Evolutionary conservation across 2,888 invertebrate genomes (phyloP).

Genomic region (Ceriagrion tenellum): DNA sequence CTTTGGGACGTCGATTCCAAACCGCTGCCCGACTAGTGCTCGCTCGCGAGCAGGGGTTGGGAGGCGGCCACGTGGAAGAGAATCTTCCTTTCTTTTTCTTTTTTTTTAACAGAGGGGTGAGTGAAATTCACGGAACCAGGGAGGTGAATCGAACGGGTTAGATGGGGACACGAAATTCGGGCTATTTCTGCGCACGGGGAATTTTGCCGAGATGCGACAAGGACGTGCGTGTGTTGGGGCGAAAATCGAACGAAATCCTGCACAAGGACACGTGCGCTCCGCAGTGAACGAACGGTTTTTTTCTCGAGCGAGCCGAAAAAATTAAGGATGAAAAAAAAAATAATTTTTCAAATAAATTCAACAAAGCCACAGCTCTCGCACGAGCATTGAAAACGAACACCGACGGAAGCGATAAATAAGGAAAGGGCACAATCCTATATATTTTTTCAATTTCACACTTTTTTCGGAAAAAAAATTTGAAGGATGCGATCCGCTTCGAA

Average conservation of each 20-base stretch:
- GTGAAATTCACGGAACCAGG: not conserved
- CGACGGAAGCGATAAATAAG: not conserved
- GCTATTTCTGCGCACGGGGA: constrained; percentile 30
- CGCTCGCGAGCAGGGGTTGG: not conserved
- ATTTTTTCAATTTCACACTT: not conserved
- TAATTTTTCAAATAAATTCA: not conserved
- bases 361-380: not conserved
- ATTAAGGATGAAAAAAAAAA: too few relatives aligned
- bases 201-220: not conserved
- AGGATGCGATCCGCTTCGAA: not conserved
- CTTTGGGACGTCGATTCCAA: constrained; percentile 3
- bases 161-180: not conserved
- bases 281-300: not conserved
- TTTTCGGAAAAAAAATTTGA: not conserved
- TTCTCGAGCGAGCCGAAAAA: not conserved
- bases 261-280: not conserved
- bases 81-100: not conserved
- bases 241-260: constrained; percentile 22
- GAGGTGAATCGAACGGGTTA: not conserved
- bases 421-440: not conserved
- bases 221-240: not conserved
- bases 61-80: constrained; percentile 22
- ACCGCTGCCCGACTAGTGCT: not conserved
- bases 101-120: not conserved
- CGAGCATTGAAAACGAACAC: not conserved